A percentile compares a stretch with the other conserved stretches of the same genome.
Evolutionary conservation across 1,140 invertebrate species (phyloP).

Genomic region (Apis dorsata): DNA sequence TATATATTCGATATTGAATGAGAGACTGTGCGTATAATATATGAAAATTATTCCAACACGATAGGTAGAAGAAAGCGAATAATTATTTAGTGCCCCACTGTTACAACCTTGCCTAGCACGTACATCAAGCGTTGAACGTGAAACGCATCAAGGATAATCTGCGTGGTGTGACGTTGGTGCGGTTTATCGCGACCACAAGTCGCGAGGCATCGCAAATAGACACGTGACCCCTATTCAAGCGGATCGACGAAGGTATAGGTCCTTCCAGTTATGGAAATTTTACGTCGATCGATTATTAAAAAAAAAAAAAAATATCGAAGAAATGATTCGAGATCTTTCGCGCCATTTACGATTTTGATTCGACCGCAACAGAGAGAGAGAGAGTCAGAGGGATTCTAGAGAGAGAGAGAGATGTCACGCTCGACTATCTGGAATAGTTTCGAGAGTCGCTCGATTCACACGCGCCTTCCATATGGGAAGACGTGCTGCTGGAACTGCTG

Average conservation of each 20-base stretch:
- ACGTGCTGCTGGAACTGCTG: conserved; percentile 9
- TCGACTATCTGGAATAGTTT: conserved; percentile 37
- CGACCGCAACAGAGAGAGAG: too few species aligned
- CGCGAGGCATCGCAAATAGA: conserved; percentile 69
- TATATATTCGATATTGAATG: too few species aligned
- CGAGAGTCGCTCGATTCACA: too few species aligned
- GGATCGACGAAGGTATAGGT: conserved; percentile 22
- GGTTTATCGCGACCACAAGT: conserved; percentile 73
- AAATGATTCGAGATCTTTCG: too few species aligned
- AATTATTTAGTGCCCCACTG: not conserved
- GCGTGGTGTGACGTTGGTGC: conserved; percentile 66
- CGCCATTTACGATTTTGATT: too few species aligned
- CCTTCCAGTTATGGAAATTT: not conserved
- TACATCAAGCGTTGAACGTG: conserved; percentile 57
- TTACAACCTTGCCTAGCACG: conserved; percentile 57
- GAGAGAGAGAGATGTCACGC: not conserved
- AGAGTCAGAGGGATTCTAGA: too few species aligned
- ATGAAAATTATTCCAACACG: too few species aligned
- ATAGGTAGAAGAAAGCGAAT: not conserved
- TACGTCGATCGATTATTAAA: too few species aligned
- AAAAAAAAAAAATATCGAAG: too few species aligned
- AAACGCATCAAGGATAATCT: conserved; percentile 70
- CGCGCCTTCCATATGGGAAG: not conserved
- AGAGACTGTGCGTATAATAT: too few species aligned
- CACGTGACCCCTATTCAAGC: conserved; percentile 68